Evolutionary conservation across 2,113 vertebrate genomes (phyloP), one percentile per base, ranked within the genome.

Genomic region (Festucalex cinctus): DNA sequence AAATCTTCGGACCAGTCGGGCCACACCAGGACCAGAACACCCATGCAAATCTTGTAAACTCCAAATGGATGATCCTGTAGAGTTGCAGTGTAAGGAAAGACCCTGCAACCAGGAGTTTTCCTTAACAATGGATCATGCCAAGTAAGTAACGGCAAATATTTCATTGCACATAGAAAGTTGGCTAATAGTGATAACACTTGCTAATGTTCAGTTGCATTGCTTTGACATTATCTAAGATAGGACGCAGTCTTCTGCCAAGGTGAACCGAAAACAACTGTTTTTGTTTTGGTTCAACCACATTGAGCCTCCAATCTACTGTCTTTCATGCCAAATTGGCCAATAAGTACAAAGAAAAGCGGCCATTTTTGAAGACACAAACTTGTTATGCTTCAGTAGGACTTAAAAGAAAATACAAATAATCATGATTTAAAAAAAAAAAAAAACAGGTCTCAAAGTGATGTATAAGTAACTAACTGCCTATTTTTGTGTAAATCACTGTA

Each of bases 131-230:
- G 57, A 81, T 46, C 35, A 65, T 1, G 51, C 26, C 49, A 82
- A 83, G 87, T 90, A 79, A 83, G 86, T 73, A 61, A 74, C 1
- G 9, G 28, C 17, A 6, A 13, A 26, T 24, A 13, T 54, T 12
- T 22, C 49, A 10, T 10, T 9, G 22, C 9, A 17, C 26, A 56
- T 17, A 28, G 6, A 56, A 32, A 32, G 6, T 13, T 26, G 51
- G 12, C 26, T 24, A 14, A 54, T 54, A 5, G 12, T 26, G 1
- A 26, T 5, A 54, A 6, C 12, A 26, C 22, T 14, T 8, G 1
- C n/a, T 8, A 8, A 7, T 22, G n/a, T 41, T 41, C 13, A 12
- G 7, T 2, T 12, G 10, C 1, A 9, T 12, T 41, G 12, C 39
- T 41, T 41, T 41, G 39, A n/a, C n/a, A n/a, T n/a, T n/a, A n/a